Evolutionary conservation across 2,797 vertebrate genomes (phyloP), one percentile per base, ranked within the genome.

Genomic region (Oreonectes daqikongensis): DNA sequence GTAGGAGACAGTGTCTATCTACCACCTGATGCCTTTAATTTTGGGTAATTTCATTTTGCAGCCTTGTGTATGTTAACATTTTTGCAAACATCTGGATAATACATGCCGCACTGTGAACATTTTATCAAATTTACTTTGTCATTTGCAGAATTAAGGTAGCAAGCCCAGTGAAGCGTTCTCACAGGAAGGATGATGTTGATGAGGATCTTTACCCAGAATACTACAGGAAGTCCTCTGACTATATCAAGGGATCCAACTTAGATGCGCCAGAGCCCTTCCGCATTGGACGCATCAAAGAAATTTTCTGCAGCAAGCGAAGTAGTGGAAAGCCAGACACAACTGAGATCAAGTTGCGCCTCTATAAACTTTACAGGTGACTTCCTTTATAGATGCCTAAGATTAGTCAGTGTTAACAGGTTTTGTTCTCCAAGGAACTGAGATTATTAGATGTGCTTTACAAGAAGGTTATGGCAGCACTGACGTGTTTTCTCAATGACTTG

Each of bases 241-340:
- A 99, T 87, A 99, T 99, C 81, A 99, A 99, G 81, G 97, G 97
- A 4, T 98, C 97, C 84, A 99, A 99, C 90, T 86, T 94, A 81
- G 95, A 98, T 0, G 96, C 96, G 0, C 97, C 97, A 0, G 92
- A 96, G 30, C 97, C 97, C 0, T 99, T 93, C 81, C 94, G 96
- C 1, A 81, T 99, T 0, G 97, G 95, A 0, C 95, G 97, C 50
- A 94, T 99, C 84, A 95, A 94, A 77, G 95, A 96, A 86, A 97
- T 99, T 82, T 97, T 94, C 86, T 97, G 94, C 83, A 85, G 78
- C 82, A 90, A 94, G 9, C 95, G 95, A 3, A 93, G 90, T 88
- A 97, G 94, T 0, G 93, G 94, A n/a, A 96, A 92, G 70, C 74
- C 94, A 0, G 96, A 97, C 5, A 84, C 78, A 42, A 81, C 92